Conservation (phyloP, 2,113 vertebrate genomes). For the Pteronura brasiliensis region DNA sequence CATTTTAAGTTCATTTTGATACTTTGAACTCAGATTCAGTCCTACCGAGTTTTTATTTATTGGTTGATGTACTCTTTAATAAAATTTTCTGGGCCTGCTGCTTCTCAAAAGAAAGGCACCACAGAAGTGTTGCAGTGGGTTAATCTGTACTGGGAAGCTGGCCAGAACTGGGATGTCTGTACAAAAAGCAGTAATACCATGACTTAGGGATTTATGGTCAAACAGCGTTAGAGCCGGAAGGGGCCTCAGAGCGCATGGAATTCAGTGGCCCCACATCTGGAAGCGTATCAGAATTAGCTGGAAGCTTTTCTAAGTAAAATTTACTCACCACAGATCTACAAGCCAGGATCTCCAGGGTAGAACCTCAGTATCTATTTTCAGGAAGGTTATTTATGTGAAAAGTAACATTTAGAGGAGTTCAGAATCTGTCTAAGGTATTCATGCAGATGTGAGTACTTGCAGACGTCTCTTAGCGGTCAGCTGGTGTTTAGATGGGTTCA, state of each 20-base stretch:
- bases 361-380: background rate
- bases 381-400: slow-evolving; percentile 20
- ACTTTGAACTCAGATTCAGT: background rate
- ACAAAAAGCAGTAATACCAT: background rate
- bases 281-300: background rate
- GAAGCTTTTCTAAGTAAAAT: background rate
- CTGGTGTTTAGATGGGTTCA: background rate
- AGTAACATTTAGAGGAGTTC: background rate
- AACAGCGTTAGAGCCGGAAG: background rate
- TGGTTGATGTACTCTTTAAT: background rate
- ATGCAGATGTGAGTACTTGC: background rate
- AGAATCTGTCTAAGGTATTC: background rate
- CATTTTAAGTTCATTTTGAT: background rate
- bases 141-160: slow-evolving; percentile 1
- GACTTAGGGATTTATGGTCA: background rate
- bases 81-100: background rate
- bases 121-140: background rate
- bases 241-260: background rate
- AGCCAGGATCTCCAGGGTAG: background rate
- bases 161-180: background rate
- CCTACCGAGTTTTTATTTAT: slow-evolving; percentile 7
- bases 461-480: background rate
- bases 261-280: background rate
- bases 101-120: slow-evolving; percentile 30
- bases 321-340: background rate